A percentile compares a stretch with the other conserved stretches of the same genome.
These are phyloP conservation scores for Struthidea cinerea DNA, from an alignment of 2,113 vertebrate genomes.

Conservation along the genomic window DNA sequence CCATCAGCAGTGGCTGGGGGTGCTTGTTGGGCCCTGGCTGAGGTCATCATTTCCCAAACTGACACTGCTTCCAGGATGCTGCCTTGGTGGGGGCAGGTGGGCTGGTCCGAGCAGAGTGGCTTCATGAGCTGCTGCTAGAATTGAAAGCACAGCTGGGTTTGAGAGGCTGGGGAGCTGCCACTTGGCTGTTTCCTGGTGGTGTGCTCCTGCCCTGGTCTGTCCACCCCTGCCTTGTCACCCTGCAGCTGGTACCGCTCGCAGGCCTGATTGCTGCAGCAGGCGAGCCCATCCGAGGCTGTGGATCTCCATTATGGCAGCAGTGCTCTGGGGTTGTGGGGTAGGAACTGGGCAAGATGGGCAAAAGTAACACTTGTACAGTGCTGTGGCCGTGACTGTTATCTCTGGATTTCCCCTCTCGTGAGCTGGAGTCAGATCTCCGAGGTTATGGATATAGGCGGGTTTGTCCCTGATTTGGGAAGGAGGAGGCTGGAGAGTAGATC, in stretches of 20 bases:
- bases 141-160: neutral
- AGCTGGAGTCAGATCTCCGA: neutral
- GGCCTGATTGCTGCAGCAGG: rapidly evolving
- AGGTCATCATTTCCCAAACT: neutral
- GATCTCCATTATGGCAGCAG: neutral
- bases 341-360: neutral
- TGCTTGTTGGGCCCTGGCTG: neutral
- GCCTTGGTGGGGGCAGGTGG: neutral
- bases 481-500: neutral
- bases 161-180: neutral
- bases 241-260: rapidly evolving
- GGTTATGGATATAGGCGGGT: rapidly evolving
- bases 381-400: neutral
- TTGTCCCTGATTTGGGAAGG: neutral
- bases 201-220: neutral
- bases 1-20: neutral
- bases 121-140: neutral
- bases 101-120: neutral
- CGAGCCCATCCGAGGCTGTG: rapidly evolving
- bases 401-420: neutral
- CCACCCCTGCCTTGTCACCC: neutral
- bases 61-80: neutral
- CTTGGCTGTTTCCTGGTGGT: neutral
- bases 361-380: neutral
- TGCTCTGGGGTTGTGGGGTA: neutral